phyloP scores from a whole-genome alignment of 2,797 vertebrate species.

The Siniperca obscura region DNA sequence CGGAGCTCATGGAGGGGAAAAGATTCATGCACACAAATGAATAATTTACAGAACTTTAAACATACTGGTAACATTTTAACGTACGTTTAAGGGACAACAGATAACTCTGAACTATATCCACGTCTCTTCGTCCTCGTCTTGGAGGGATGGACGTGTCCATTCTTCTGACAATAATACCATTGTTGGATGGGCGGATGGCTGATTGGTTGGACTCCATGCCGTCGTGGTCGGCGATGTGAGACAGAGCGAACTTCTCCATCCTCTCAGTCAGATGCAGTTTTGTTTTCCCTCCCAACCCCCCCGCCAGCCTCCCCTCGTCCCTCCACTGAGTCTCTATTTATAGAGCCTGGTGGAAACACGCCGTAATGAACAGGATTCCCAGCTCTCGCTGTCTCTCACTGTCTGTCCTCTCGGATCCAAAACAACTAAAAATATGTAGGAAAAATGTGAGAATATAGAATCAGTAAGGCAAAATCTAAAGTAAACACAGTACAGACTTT shows the following conservation, averaged over 20 bases:
- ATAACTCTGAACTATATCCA: too few relatives aligned
- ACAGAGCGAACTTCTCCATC: not conserved
- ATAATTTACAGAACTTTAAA: too few relatives aligned
- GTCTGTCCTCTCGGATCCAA: not conserved
- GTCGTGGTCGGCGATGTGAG: not conserved
- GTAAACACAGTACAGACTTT: too few relatives aligned
- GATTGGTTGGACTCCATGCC: not conserved
- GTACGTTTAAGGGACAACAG: too few relatives aligned
- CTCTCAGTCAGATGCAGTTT: constrained; percentile 19
- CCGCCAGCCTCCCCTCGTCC: not conserved
- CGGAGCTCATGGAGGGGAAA: not conserved
- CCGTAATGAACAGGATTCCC: constrained; percentile 46
- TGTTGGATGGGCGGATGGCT: not conserved
- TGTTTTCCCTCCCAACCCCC: constrained; percentile 19
- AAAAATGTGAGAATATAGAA: too few relatives aligned
- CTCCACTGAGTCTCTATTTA: constrained; percentile 49
- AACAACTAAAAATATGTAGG: not conserved
- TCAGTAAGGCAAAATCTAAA: too few relatives aligned
- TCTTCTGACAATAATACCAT: too few relatives aligned
- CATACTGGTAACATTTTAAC: too few relatives aligned
- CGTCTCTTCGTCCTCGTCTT: too few relatives aligned
- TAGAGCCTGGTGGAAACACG: constrained; percentile 47
- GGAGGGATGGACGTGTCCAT: not conserved
- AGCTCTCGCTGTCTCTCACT: not conserved
- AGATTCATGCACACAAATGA: too few relatives aligned